Base-by-base conservation (phyloP, 2,797 vertebrate genomes). In the Melanotaenia parkinsoni region DNA sequence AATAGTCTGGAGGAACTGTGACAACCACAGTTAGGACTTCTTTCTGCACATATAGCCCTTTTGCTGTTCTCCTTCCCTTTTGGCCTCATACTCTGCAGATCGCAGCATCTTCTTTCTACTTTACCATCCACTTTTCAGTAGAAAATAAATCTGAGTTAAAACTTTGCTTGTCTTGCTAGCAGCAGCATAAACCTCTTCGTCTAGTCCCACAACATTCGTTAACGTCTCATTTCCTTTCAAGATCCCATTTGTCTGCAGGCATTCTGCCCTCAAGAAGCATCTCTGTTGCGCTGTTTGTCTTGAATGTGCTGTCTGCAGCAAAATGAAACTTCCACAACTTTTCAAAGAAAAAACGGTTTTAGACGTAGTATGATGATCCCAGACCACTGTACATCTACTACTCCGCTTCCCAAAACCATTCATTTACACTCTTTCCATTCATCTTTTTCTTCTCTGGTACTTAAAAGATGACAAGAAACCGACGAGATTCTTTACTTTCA, bases 231-330 rank as follows among this genome's bases (percentile, higher is more conserved):
- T 61, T 64, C 47, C 32, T 72, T 32, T 7, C 5, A 32, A 32
- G 32, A 32, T 32, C 32, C 32, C 32, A 32, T 32, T 32, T 32
- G 32, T 32, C 32, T 7, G 32, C 32, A 32, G 32, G 32, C 68
- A 81, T 30, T 72, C 37, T 57, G 37, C 58, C 72, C 58, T 66
- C 38, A 30, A 78, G 57, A 57, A 61, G 61, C 58, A 24, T 65
- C 45, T 54, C 35, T 0, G 0, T 22, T 76, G 58, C 13, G 14
- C 0, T 43, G 30, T 54, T 72, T 63, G 35, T 58, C 65, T 13
- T 1, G 35, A 57, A 76, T 74, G 74, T 86, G 58, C 74, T 75
- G 64, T 76, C 28, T 30, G 37, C 60, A 53, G 75, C 66, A 32
- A 74, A 81, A 65, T 71, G 18, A 74, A 71, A 58, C 64, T 75